Base-by-base conservation (phyloP, 2,113 vertebrate genomes). In the Burhinus oedicnemus region DNA sequence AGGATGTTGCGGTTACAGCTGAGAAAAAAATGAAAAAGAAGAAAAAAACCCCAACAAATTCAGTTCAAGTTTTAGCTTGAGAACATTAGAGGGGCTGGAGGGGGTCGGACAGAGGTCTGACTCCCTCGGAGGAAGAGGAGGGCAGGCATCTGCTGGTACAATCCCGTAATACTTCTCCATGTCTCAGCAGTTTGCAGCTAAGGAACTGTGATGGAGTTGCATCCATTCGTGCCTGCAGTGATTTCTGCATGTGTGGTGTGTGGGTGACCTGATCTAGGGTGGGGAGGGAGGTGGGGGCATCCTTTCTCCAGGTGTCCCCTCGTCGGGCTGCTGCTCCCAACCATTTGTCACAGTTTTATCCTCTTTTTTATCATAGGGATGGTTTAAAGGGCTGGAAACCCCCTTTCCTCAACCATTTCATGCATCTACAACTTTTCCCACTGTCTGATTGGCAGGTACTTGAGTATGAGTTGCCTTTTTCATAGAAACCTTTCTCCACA, bases 171-270 rank as follows among this genome's bases (percentile, higher is more conserved):
- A 21, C 14, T 57, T 54, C 40, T 29, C 51, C 30, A 7, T 2
- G 1, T 15, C 18, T 15, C 49, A 17, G 57, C 0, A 4, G 18
- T 38, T 62, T 57, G 64, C 70, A 52, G 78, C 66, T 44, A 9
- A 69, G 70, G 69, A 58, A 9, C 19, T 8, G 27, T 7, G 9
- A 27, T 23, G 22, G 44, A 77, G 27, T 29, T 8, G 1, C 30
- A 32, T 5, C 52, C 11, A 0, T 26, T 61, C 2, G 9, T 32
- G 14, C 19, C 34, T 0, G 2, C 26, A 6, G 25, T 36, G 47
- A 70, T 71, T 76, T 71, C 25, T 40, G 42, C 54, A 9, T 1
- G 1, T 9, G 1, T 0, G 0, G 21, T 1, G 44, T 4, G 42
- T 0, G 40, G 21, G 32, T 18, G 58, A 42, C n/a, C 21, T 8